Evolutionary conservation across 2,797 vertebrate species (phyloP), one percentile per base, ranked within the genome.

Genomic region (Gephyroberyx darwinii): DNA sequence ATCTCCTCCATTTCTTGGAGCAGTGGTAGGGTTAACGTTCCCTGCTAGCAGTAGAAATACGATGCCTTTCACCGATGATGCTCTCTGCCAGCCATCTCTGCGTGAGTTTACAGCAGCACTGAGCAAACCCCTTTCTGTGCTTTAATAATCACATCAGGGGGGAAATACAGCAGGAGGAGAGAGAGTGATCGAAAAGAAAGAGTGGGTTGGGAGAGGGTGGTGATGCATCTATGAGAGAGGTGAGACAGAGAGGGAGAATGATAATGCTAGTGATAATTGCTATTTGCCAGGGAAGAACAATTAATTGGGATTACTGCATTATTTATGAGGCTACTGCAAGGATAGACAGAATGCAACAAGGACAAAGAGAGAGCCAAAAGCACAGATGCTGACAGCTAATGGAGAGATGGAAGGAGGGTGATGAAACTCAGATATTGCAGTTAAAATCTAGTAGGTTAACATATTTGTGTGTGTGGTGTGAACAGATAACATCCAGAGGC

Each of bases 101-200:
- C 64, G 17, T 41, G 77, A 72, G 54, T 39, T 79, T 75, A 19
- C 65, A 50, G 76, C 71, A 71, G 41, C 64, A 31, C 64, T 64
- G 33, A 75, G 55, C 35, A 47, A 62, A 51, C 53, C 39, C 58
- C 62, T 55, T 14, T 58, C 79, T 62, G 61, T 51, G 72, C 71
- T 71, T 48, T 53, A 66, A 69, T 66, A 19, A 48, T 1, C 47
- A 39, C 55, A 59, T 39, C 48, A 60, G 56, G 26, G 33, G 8
- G 26, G 43, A 63, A n/a, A 64, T 8, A 43, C 55, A 30, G 56
- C 60, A 51, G 60, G 41, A 33, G 2, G 37, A 26, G 48, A n/a
- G 48, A 30, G 17, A 33, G 5, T 10, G 37, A 39, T 39, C 37
- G 8, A 2, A 39, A 39, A 39, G 39, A 14, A 13, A 13, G 10